Conservation (phyloP, 2,113 vertebrate genomes). For the Colaptes auratus region DNA sequence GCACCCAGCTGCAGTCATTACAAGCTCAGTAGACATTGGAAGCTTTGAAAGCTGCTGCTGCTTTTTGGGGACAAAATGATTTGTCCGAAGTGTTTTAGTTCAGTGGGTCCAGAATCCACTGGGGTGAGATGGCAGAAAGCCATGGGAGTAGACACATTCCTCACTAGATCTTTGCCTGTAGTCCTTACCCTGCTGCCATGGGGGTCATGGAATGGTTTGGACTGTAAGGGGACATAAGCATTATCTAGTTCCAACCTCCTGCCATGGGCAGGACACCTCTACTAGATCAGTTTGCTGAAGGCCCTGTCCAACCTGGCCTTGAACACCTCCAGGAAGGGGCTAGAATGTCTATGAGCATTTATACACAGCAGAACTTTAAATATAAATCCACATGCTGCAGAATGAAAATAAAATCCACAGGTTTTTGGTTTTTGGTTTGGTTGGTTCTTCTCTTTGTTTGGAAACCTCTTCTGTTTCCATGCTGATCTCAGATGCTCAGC, state of each 20-base stretch:
- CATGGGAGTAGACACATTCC: neutral
- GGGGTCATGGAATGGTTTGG: neutral
- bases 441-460: neutral
- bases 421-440: too few species aligned
- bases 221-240: too few species aligned
- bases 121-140: neutral
- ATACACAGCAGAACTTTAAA: neutral
- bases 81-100: neutral
- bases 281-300: too few species aligned
- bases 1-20: neutral
- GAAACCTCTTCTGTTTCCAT: neutral
- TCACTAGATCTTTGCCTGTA: neutral
- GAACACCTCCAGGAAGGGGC: neutral
- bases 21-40: neutral
- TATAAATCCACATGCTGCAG: neutral
- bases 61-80: neutral
- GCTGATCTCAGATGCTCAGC: neutral
- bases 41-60: neutral
- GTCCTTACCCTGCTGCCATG: neutral
- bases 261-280: too few species aligned
- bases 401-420: neutral
- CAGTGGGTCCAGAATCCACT: neutral
- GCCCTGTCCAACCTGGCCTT: too few species aligned
- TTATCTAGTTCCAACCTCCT: too few species aligned
- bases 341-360: neutral